Percentiles rank a stretch among this genome's conserved stretches.
phyloP scores from a whole-genome alignment of 2,797 vertebrate genomes.

The Chrysocyon brachyurus region DNA sequence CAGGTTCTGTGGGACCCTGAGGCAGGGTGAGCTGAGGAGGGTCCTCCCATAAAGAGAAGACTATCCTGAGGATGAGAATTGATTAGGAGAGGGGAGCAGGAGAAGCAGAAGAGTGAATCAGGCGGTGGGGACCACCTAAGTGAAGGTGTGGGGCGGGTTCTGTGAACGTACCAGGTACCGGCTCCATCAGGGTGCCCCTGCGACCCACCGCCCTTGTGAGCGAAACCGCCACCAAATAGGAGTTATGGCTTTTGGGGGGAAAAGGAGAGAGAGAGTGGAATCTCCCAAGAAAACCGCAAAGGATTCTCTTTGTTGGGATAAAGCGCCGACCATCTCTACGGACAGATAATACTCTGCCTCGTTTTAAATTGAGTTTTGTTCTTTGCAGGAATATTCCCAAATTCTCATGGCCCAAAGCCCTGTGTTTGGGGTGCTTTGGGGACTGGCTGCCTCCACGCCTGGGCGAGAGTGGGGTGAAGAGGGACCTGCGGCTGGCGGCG shows the following conservation, averaged over 20 bases:
- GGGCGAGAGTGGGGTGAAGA: not conserved
- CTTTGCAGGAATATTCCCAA: not conserved
- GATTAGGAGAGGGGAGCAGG: not conserved
- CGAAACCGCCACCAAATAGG: not conserved
- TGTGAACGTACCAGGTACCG: rapidly evolving
- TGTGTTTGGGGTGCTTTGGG: not conserved
- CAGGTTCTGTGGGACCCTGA: not conserved
- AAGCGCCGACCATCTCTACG: not conserved
- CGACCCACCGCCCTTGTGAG: rapidly evolving
- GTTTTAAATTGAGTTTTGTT: not conserved
- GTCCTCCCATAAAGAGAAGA: not conserved
- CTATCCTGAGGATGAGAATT: not conserved
- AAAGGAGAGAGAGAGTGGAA: not conserved
- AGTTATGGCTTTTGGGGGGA: not conserved
- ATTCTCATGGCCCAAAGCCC: not conserved
- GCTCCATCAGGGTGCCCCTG: rapidly evolving
- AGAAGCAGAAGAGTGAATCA: not conserved
- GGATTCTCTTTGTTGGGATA: not conserved
- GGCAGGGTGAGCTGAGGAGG: not conserved
- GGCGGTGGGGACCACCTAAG: rapidly evolving
- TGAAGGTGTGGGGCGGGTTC: not conserved
- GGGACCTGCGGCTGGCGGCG: not conserved
- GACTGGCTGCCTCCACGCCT: no score
- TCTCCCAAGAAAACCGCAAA: not conserved
- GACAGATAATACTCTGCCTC: not conserved